Percentiles rank a stretch among this genome's conserved stretches.
Conservation (phyloP, 2,113 vertebrate species). For the Physeter macrocephalus region DNA sequence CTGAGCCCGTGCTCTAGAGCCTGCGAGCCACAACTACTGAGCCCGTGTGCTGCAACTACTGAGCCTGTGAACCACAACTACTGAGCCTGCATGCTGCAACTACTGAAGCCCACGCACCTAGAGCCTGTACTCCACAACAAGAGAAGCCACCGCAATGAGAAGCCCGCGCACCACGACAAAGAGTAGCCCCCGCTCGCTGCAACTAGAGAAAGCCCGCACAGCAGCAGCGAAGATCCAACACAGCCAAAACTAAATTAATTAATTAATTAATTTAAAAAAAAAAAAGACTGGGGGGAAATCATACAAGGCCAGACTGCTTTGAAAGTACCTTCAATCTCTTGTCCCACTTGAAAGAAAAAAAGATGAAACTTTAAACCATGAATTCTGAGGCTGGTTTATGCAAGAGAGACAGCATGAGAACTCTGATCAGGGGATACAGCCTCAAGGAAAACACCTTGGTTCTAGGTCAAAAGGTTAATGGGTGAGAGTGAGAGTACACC, state of each 20-base stretch:
- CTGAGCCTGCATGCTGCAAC: background rate
- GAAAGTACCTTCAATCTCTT: background rate
- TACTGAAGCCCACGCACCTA: fast-evolving
- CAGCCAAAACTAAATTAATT: background rate
- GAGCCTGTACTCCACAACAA: background rate
- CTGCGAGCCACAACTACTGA: too few species aligned
- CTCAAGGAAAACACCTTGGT: background rate
- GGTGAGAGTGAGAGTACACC: fast-evolving
- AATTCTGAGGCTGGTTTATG: background rate
- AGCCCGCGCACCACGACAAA: background rate
- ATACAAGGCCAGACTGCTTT: background rate
- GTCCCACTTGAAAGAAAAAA: background rate
- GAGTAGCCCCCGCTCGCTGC: background rate
- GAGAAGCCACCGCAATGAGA: background rate
- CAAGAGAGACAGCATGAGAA: background rate
- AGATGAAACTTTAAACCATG: background rate
- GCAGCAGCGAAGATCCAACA: background rate
- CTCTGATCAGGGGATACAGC: too few species aligned
- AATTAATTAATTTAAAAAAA: background rate
- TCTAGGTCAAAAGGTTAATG: background rate
- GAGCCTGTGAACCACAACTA: too few species aligned
- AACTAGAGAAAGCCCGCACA: background rate
- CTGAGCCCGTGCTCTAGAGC: too few species aligned
- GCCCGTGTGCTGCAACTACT: too few species aligned
- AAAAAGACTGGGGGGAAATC: background rate